A percentile compares a stretch with the other conserved stretches of the same genome.
Conservation (phyloP, 2,888 invertebrate genomes). For the Griposia aprilina region DNA sequence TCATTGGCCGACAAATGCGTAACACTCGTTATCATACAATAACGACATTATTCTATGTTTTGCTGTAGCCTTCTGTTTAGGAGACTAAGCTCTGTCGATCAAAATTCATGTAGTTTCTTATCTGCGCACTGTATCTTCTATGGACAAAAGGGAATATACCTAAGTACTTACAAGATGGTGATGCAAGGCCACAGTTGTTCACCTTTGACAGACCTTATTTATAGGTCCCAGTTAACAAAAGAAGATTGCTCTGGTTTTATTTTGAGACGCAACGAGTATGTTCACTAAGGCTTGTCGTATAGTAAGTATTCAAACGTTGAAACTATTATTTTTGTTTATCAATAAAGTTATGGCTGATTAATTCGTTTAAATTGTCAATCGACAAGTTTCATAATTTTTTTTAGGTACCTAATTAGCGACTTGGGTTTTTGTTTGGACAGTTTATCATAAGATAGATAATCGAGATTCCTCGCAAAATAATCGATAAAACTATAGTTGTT, state of each 20-base stretch:
- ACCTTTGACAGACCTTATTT: conserved; percentile 56
- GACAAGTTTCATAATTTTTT: conserved; percentile 10
- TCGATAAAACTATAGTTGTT: conserved; percentile 29
- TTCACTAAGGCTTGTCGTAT: background rate
- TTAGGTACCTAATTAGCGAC: background rate
- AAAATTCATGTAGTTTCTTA: conserved; percentile 16
- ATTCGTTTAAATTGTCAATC: background rate
- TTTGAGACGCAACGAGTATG: conserved; percentile 6
- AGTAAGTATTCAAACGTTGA: conserved; percentile 11
- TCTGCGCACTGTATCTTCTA: background rate
- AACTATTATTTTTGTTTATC: background rate
- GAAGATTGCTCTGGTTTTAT: conserved; percentile 44
- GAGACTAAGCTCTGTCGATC: conserved; percentile 2
- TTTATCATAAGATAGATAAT: conserved; percentile 34
- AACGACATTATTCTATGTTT: conserved; percentile 42
- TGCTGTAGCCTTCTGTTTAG: conserved; percentile 27
- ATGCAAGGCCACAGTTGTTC: conserved; percentile 51
- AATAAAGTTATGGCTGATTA: conserved; percentile 8
- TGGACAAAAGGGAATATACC: conserved; percentile 28
- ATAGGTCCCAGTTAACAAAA: conserved; percentile 52
- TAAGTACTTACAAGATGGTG: conserved; percentile 27
- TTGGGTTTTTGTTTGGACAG: conserved; percentile 5
- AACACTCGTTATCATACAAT: conserved; percentile 58
- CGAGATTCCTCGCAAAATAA: conserved; percentile 27
- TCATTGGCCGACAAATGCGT: conserved; percentile 61